Conservation (phyloP, 2,113 vertebrate species). For the Bucco capensis region DNA sequence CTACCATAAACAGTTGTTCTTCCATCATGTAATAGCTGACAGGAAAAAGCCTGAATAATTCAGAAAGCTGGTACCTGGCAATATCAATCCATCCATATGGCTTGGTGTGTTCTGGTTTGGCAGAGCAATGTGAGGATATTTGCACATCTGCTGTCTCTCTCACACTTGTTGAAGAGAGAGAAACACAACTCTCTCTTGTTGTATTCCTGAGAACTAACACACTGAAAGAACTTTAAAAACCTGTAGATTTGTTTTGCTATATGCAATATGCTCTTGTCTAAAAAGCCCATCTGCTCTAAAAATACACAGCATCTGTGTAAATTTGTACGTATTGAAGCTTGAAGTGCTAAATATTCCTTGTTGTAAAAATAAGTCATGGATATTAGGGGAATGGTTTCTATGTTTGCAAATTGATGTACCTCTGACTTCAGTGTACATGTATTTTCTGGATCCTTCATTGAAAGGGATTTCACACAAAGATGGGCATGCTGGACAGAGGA, state of each 20-base stretch:
- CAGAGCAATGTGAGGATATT: neutral
- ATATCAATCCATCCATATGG: neutral
- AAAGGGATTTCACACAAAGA: neutral
- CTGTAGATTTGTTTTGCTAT: neutral
- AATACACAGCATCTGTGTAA: neutral
- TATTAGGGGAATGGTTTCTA: neutral
- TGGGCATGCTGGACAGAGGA: neutral
- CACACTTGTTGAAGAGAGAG: neutral
- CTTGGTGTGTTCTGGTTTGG: neutral
- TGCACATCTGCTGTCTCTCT: neutral
- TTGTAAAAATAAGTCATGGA: neutral
- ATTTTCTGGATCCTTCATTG: neutral
- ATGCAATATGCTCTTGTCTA: constrained; percentile 18
- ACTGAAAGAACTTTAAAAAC: neutral
- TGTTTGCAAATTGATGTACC: neutral
- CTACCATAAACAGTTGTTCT: neutral
- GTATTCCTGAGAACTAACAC: neutral
- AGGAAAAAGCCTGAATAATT: neutral
- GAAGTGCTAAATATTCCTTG: neutral
- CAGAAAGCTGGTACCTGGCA: neutral
- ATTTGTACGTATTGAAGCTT: neutral
- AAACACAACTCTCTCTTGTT: neutral
- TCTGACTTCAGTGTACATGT: neutral
- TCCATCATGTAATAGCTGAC: neutral
- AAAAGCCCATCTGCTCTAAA: constrained; percentile 12